Base-by-base conservation (phyloP, 1,140 invertebrate genomes). In the Battus philenor region DNA sequence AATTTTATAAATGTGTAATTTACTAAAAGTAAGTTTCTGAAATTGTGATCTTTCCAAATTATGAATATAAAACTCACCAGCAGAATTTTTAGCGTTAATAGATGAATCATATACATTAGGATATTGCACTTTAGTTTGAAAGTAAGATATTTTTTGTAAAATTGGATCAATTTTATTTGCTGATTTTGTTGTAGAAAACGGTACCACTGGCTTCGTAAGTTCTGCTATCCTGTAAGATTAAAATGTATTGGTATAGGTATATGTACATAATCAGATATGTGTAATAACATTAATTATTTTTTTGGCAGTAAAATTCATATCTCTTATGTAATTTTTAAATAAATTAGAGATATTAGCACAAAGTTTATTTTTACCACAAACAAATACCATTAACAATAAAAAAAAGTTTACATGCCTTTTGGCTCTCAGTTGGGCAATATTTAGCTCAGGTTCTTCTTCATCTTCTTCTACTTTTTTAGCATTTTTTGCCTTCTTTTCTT, bases 31-130 rank as follows among this genome's bases (percentile, higher is more conserved):
- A n/a, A n/a, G n/a, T n/a, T n/a, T n/a, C n/a, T n/a, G n/a, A n/a
- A n/a, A n/a, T n/a, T n/a, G n/a, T n/a, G n/a, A n/a, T n/a, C n/a
- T n/a, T n/a, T n/a, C n/a, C n/a, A n/a, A n/a, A n/a, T n/a, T n/a
- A n/a, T n/a, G n/a, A n/a, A n/a, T n/a, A n/a, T n/a, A 2, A 22
- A 22, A 53, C 59, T 67, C 74, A 90, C 89, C 89, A 48, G 90
- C 88, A 47, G 89, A 86, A 56, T 90, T 88, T 76, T 92, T 93
- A 1, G 91, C 90, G 53, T 90, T 87, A 30, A 89, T 76, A 57
- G 92, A 91, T 0, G 89, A 90, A 75, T 97, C 95, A 76, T 92
- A 97, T 0, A 97, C 95, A 86, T 92, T 92, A 0, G 95, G 95
- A 85, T 90, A 96, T n/a, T 88, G 84, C 48, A 92, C 89, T 70